Base-by-base conservation (phyloP, 2,888 invertebrate genomes). In the Hirudinaria manillensis region DNA sequence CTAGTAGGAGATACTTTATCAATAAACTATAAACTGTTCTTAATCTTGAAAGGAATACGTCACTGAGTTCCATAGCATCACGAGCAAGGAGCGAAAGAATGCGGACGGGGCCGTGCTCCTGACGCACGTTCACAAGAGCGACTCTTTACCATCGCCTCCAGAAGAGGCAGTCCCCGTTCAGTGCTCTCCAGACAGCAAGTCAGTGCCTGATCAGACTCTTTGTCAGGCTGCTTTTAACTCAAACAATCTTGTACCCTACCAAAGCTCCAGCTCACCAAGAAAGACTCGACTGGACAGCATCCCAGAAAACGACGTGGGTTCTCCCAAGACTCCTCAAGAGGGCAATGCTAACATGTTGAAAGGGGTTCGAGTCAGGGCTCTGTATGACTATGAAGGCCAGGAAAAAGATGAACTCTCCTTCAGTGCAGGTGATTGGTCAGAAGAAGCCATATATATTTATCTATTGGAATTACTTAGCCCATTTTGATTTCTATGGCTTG, bases 361-460 rank as follows among this genome's bases (percentile, higher is more conserved):
- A 16, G 77, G 77, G 32, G 91, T 95, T 82, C 93, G 94, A 53
- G 96, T 97, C 71, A 90, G 93, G 82, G 98, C 97, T 66, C 88
- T 98, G 53, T 98, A 97, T 86, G 95, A 97, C 87, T 98, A 98
- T 84, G 93, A 92, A 80, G 96, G 95, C 79, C 94, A 95, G 1
- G 98, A 98, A 89, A 93, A 92, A 81, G 98, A 98, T 86, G 98
- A 98, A 87, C 90, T 98, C 75, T 93, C 91, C 86, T 97, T 98
- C 87, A 91, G 94, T 87, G 93, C 93, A 89, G 97, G 97, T 94
- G 84, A 82, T 68, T 68, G 13, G 36, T 24, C 36, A 34, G n/a
- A 34, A 29, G 13, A 6, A 36, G n/a, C 3, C 32, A 68, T 34
- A 13, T 1, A 7, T 4, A 32, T 24, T 24, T 3, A 32, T 24